phyloP scores from a whole-genome alignment of 2,888 invertebrate genomes.

The Elmis aenea region DNA sequence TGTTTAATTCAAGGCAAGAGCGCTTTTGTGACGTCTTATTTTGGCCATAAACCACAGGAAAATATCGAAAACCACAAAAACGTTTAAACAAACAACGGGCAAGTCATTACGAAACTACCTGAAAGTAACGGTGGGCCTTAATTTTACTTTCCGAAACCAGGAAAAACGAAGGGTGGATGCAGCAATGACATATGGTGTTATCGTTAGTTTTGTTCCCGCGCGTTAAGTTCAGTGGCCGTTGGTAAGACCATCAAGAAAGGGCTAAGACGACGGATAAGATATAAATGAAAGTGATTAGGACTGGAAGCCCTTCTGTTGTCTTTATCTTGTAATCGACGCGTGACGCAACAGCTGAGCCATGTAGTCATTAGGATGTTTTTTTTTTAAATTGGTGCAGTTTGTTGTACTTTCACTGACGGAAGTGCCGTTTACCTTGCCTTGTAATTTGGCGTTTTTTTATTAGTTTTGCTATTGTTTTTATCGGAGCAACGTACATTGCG shows the following conservation, averaged over 20 bases:
- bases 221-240: constrained; percentile 13
- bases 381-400: constrained; percentile 6
- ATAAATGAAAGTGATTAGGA: constrained; percentile 19
- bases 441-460: too few species aligned
- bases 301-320: constrained; percentile 15
- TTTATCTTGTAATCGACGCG: constrained; percentile 23
- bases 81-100: constrained; percentile 12
- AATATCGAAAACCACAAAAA: constrained; percentile 10
- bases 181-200: constrained; percentile 25
- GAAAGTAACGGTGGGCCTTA: constrained; percentile 11
- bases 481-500: too few species aligned
- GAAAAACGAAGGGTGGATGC: constrained; percentile 12
- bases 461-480: too few species aligned
- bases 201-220: constrained; percentile 19
- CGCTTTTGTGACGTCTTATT: too few species aligned
- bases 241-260: constrained; percentile 17
- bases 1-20: too few species aligned
- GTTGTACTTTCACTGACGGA: constrained; percentile 13
- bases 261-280: constrained; percentile 10
- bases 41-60: constrained; percentile 3
- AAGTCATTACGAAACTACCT: constrained; percentile 4
- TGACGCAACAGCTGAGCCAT: constrained; percentile 20
- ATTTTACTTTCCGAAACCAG: constrained; percentile 11
- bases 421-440: too few species aligned
- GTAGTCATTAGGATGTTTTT: constrained; percentile 12